These are phyloP conservation scores for Nemotelus pantherinus DNA, from an alignment of 2,888 invertebrate genomes.

Conservation along the genomic window DNA sequence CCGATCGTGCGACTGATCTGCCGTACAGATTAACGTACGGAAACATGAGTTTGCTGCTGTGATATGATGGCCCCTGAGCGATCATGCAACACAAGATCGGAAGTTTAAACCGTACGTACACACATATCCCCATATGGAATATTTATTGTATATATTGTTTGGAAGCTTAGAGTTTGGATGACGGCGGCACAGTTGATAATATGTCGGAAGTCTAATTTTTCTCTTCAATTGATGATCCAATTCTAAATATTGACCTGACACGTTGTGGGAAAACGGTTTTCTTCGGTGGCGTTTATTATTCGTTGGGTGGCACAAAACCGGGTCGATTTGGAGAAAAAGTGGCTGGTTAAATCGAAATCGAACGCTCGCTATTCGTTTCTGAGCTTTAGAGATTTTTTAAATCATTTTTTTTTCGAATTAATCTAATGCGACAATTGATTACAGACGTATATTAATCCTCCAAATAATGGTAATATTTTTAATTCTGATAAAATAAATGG, in stretches of 20 bases:
- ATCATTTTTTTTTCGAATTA: no score
- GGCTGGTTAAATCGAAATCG: no score
- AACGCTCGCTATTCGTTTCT: no score
- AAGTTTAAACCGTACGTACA: constrained; percentile 21
- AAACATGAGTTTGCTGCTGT: constrained; percentile 24
- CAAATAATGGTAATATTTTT: background rate
- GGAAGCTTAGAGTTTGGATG: background rate
- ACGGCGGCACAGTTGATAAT: background rate
- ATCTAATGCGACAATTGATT: no score
- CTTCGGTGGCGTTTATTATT: background rate
- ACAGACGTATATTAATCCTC: background rate
- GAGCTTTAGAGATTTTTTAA: no score
- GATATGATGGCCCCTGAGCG: background rate
- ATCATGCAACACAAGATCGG: constrained; percentile 16
- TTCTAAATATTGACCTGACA: constrained; percentile 26
- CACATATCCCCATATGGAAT: background rate
- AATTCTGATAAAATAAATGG: no score
- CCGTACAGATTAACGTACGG: constrained; percentile 34
- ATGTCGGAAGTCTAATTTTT: constrained; percentile 40
- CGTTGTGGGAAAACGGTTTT: constrained; percentile 25
- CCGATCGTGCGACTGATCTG: constrained; percentile 28
- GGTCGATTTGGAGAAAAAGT: background rate
- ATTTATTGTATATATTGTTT: background rate
- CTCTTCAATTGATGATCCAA: constrained; percentile 40
- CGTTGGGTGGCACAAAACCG: background rate